These are phyloP conservation scores for Strix uralensis DNA, from an alignment of 2,113 vertebrate species.

Conservation along the genomic window DNA sequence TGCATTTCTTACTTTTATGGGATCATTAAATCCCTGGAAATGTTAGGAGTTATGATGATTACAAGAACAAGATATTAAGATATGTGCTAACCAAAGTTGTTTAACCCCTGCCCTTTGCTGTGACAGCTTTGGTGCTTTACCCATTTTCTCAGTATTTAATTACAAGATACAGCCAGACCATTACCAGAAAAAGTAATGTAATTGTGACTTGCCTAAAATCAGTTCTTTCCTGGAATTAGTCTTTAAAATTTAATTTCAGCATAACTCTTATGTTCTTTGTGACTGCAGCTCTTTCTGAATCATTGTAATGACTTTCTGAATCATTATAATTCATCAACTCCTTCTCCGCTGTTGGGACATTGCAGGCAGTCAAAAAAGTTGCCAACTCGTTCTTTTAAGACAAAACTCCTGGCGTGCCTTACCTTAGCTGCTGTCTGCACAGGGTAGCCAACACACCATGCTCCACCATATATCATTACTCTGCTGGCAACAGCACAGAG, in stretches of 20 bases:
- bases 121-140: neutral
- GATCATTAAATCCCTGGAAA: neutral
- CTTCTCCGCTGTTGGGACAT: neutral
- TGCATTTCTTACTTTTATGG: neutral
- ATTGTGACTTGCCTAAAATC: neutral
- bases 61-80: neutral
- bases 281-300: neutral
- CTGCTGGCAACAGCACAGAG: neutral
- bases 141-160: neutral
- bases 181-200: neutral
- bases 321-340: neutral
- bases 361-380: neutral
- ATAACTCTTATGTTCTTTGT: neutral
- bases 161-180: neutral
- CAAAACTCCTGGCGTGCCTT: neutral
- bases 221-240: neutral
- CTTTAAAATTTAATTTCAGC: neutral
- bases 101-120: neutral
- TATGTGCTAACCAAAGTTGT: neutral
- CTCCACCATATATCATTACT: neutral
- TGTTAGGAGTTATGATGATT: neutral
- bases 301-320: neutral
- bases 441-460: neutral
- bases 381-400: neutral
- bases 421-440: neutral